A percentile compares a stretch with the other conserved stretches of the same genome.
Conservation (phyloP, 1,140 invertebrate genomes). For the Halesus radiatus region DNA sequence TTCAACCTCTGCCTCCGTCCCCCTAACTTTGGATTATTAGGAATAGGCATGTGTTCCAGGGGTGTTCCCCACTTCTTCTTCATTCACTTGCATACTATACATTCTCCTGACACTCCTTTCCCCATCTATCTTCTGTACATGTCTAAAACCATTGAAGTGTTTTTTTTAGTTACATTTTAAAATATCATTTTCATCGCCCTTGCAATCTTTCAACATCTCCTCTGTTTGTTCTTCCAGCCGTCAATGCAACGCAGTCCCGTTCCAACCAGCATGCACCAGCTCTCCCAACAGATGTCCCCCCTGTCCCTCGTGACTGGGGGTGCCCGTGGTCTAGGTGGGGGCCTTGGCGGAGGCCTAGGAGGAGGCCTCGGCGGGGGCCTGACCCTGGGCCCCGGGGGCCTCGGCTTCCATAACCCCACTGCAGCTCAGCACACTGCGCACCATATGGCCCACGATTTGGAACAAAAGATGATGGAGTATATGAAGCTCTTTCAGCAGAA, state of each 20-base stretch:
- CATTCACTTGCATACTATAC: too few species aligned
- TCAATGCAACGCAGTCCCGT: slow-evolving; percentile 72
- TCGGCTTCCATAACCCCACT: slow-evolving; percentile 72
- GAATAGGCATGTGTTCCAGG: too few species aligned
- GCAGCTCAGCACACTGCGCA: slow-evolving; percentile 65
- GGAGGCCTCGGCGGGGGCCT: slow-evolving; percentile 67
- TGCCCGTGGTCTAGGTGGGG: slow-evolving; percentile 58
- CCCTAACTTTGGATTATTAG: too few species aligned
- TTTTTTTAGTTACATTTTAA: too few species aligned
- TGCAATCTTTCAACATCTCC: too few species aligned
- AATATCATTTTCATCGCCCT: too few species aligned
- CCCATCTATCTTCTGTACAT: too few species aligned
- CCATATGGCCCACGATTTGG: slow-evolving; percentile 77
- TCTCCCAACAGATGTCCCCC: slow-evolving; percentile 84
- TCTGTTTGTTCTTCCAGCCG: slow-evolving; percentile 61
- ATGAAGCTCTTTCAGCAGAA: slow-evolving; percentile 76
- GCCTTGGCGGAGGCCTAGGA: slow-evolving; percentile 61
- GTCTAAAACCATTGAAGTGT: too few species aligned
- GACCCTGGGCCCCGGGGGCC: slow-evolving; percentile 66
- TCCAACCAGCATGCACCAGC: slow-evolving; percentile 75
- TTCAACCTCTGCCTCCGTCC: too few species aligned
- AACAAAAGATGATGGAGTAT: slow-evolving; percentile 84
- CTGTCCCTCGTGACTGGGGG: slow-evolving; percentile 78
- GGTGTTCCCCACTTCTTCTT: too few species aligned
- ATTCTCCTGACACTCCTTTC: too few species aligned